A percentile compares a stretch with the other conserved stretches of the same genome.
Conservation (phyloP, 2,797 vertebrate genomes). For the Platyrinchus mystaceus region DNA sequence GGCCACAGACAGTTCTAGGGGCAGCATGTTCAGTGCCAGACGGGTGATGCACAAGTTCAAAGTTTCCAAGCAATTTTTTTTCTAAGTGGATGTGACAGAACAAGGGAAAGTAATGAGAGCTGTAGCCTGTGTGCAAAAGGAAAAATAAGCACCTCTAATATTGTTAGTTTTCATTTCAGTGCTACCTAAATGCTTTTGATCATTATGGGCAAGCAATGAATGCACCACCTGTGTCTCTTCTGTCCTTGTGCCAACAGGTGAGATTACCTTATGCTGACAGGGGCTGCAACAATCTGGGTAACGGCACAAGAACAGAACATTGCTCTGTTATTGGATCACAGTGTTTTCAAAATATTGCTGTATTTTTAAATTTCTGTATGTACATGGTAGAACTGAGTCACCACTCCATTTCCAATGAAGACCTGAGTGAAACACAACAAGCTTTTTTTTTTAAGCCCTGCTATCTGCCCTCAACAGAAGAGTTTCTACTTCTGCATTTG, state of each 20-base stretch:
- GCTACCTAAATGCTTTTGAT: not conserved
- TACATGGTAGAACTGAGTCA: not conserved
- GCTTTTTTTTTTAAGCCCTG: not conserved
- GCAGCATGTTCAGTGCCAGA: not conserved
- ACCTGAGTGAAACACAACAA: not conserved
- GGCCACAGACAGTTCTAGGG: not conserved
- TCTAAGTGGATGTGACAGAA: not conserved
- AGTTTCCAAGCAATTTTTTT: not conserved
- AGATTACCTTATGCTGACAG: not conserved
- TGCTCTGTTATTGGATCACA: not conserved
- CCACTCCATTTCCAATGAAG: not conserved
- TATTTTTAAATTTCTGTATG: not conserved
- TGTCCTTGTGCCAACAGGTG: not conserved
- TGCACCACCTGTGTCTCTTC: not conserved
- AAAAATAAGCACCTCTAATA: not conserved
- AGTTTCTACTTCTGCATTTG: not conserved
- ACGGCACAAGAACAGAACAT: not conserved
- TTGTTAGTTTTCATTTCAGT: not conserved
- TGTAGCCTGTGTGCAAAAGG: not conserved
- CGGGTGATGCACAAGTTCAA: not conserved
- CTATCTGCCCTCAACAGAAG: not conserved
- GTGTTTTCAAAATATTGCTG: not conserved
- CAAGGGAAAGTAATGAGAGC: not conserved
- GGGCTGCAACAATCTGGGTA: not conserved
- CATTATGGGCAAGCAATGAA: not conserved